Percentiles rank a stretch among this genome's conserved stretches.
These are phyloP conservation scores for Gnatocerus cornutus DNA, from an alignment of 2,888 invertebrate genomes.

Conservation along the genomic window DNA sequence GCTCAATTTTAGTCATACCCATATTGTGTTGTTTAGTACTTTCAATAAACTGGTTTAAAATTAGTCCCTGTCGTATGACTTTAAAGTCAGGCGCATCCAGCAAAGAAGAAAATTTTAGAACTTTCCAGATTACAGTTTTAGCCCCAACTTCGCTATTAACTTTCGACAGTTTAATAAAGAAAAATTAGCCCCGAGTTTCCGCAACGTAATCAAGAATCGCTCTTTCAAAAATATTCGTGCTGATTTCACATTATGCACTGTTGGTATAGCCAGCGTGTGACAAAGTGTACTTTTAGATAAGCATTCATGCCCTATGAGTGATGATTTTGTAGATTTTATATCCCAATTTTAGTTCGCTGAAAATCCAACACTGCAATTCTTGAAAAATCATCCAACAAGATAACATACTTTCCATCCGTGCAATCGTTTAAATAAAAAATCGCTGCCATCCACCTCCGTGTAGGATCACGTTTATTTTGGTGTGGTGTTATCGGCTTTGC, in stretches of 20 bases:
- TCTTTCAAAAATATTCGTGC: neutral
- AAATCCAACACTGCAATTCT: conserved; percentile 2
- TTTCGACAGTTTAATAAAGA: too few relatives aligned
- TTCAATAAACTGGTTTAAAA: too few relatives aligned
- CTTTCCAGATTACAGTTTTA: too few relatives aligned
- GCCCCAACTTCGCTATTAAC: too few relatives aligned
- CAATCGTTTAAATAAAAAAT: conserved; percentile 39
- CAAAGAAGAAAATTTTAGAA: too few relatives aligned
- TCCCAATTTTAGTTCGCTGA: neutral
- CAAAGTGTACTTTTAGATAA: conserved; percentile 11
- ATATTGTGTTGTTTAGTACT: too few relatives aligned
- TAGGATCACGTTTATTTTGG: conserved; percentile 24
- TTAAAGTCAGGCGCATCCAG: too few relatives aligned
- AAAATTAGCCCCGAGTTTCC: too few relatives aligned
- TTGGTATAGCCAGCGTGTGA: neutral
- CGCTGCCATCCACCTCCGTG: conserved; percentile 19
- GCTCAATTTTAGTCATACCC: too few relatives aligned
- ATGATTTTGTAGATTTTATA: conserved; percentile 3
- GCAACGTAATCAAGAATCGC: too few relatives aligned
- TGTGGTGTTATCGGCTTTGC: conserved; percentile 41
- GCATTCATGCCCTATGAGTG: neutral
- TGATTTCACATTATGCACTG: neutral
- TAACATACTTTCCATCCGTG: conserved; percentile 23
- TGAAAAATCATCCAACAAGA: conserved; percentile 21
- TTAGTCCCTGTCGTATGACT: too few relatives aligned